Conservation (phyloP, 2,113 vertebrate genomes). For the Alethe castanea region DNA sequence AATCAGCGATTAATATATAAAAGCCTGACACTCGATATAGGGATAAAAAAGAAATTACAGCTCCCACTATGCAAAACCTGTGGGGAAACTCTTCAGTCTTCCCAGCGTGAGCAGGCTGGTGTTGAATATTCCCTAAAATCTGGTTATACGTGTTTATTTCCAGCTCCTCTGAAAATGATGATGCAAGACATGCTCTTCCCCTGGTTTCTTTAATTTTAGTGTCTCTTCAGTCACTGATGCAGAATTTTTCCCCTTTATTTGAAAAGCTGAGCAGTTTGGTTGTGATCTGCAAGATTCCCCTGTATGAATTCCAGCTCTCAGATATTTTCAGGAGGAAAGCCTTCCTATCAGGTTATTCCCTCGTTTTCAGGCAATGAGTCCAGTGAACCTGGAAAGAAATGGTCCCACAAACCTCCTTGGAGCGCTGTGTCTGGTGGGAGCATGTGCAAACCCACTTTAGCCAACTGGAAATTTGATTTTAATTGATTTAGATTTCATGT, state of each 20-base stretch:
- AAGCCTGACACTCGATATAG: background rate
- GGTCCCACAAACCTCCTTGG: background rate
- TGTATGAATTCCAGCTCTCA: background rate
- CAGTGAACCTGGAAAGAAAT: background rate
- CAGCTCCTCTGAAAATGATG: background rate
- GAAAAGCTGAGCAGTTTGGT: background rate
- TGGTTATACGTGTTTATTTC: background rate
- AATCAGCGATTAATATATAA: background rate
- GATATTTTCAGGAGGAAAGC: background rate
- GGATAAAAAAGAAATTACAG: background rate
- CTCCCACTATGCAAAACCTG: background rate
- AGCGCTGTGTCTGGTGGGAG: background rate
- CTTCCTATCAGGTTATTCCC: background rate
- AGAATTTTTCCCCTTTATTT: background rate
- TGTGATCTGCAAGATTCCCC: background rate
- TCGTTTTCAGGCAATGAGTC: background rate
- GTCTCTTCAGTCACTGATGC: background rate
- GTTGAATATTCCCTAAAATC: background rate
- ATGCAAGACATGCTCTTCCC: background rate
- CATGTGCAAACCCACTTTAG: background rate
- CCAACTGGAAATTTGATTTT: background rate
- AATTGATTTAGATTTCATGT: background rate
- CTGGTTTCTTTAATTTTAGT: background rate
- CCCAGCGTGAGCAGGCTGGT: accelerated
- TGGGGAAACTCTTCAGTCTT: background rate